phyloP scores from a whole-genome alignment of 2,113 vertebrate genomes.

The Taurulus bubalis region DNA sequence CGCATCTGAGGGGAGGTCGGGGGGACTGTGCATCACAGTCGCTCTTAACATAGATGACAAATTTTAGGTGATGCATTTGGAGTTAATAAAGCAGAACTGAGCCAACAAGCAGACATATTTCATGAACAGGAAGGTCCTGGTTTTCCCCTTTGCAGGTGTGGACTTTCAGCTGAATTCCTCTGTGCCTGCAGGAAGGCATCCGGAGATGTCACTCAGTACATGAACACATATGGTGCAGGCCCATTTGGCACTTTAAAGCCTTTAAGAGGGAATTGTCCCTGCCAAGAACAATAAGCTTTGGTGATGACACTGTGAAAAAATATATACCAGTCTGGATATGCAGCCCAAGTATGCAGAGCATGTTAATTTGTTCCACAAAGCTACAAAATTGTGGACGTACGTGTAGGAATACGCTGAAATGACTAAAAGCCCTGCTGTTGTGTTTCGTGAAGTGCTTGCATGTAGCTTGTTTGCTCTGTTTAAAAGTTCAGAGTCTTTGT shows the following conservation, averaged over 20 bases:
- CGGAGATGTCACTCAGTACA: slow-evolving; percentile 64
- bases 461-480: background rate
- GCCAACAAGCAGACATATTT: slow-evolving; percentile 52
- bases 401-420: background rate
- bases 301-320: slow-evolving; percentile 35
- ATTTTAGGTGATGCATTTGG: slow-evolving; percentile 50
- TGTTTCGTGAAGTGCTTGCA: background rate
- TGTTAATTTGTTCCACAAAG: slow-evolving; percentile 17
- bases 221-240: slow-evolving; percentile 46
- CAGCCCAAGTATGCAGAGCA: slow-evolving; percentile 24
- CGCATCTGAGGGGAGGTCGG: slow-evolving; percentile 62
- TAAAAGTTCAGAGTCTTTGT: slow-evolving; percentile 10
- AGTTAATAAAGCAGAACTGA: slow-evolving; percentile 69
- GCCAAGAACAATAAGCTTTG: slow-evolving; percentile 59
- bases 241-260: slow-evolving; percentile 45
- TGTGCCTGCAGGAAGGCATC: slow-evolving; percentile 41
- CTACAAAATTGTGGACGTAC: background rate
- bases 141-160: slow-evolving; percentile 33
- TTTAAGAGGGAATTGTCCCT: slow-evolving; percentile 27
- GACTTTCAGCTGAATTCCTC: slow-evolving; percentile 47
- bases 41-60: slow-evolving; percentile 69
- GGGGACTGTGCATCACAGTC: slow-evolving; percentile 66
- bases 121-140: slow-evolving; percentile 33
- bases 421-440: background rate
- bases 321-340: slow-evolving; percentile 28